Evolutionary conservation across 1,140 invertebrate genomes (phyloP), one percentile per base, ranked within the genome.

Genomic region (Caenorhabditis elegans): DNA sequence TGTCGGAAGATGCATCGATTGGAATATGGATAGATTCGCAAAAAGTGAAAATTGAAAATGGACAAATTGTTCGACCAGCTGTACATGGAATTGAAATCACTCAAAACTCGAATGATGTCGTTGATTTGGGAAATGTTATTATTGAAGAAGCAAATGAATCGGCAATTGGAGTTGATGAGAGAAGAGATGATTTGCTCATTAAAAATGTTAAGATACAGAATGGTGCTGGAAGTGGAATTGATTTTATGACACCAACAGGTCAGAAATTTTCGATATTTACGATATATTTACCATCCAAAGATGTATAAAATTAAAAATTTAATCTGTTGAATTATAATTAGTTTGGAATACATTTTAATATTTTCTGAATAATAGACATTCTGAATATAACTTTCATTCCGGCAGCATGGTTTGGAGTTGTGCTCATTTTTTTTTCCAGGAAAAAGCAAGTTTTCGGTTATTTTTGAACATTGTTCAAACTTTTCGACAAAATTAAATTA

Each of bases 1-100:
- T 70, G 19, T 70, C 78, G 0, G 51, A 79, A 43, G 78, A 65
- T 28, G 51, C 51, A 17, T 55, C 78, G 3, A 79, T 79, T 15
- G 78, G 51, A 34, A 39, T 79, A 11, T 79, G 78, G 78, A 43
- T 79, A 5, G 78, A 79, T 65, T 79, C 78, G n/a, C 51, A 79
- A 43, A 53, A 55, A 39, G 51, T 79, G 19, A 60, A 43, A 2
- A 53, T 79, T 5, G 53, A 79, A n/a, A 60, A 70, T 15, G 55
- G 36, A 31, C 19, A n/a, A 19, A 51, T 79, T 28, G 24, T 46
- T 17, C 13, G 46, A 36, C 78, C 78, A 46, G 22, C 22, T 15
- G 78, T 79, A 24, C 78, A 79, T 47, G 78, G 78, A 22, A 55
- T 79, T 4, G 78, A 79, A 26, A 55, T 79, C 4, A 79, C 78